These are phyloP conservation scores for Aricia agestis DNA, from an alignment of 1,140 invertebrate species.

Conservation along the genomic window DNA sequence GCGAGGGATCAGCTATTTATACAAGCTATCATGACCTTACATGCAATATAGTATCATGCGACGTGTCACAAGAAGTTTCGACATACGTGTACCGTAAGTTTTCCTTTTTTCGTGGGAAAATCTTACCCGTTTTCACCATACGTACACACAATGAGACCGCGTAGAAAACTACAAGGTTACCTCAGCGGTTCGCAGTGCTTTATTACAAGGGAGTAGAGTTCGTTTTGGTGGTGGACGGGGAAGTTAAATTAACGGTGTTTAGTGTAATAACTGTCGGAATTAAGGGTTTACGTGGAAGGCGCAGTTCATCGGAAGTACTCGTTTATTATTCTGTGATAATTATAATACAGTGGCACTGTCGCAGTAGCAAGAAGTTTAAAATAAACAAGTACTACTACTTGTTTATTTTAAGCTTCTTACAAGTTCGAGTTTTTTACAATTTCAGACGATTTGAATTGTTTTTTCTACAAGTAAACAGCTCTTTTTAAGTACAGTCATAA, in stretches of 20 bases:
- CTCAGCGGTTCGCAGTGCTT: slow-evolving; percentile 27
- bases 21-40: slow-evolving; percentile 28
- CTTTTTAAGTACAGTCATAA: no score
- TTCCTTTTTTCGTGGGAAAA: slow-evolving; percentile 73
- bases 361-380: no score
- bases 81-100: slow-evolving; percentile 56
- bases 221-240: slow-evolving; percentile 20
- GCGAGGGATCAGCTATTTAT: not conserved
- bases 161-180: slow-evolving; percentile 44
- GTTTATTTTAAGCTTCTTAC: no score
- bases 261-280: slow-evolving; percentile 35
- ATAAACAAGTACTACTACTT: no score
- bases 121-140: slow-evolving; percentile 61
- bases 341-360: not conserved
- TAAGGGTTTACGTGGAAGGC: slow-evolving; percentile 12
- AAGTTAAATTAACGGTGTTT: slow-evolving; percentile 49
- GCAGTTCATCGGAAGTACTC: slow-evolving; percentile 4
- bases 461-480: no score
- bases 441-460: no score
- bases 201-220: slow-evolving; percentile 31
- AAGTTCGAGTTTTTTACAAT: no score
- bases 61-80: slow-evolving; percentile 57
- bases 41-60: slow-evolving; percentile 37
- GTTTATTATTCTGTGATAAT: slow-evolving; percentile 5
- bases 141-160: slow-evolving; percentile 49